Conservation (phyloP, 2,888 invertebrate genomes). For the Spatulosminthurus flaviceps region DNA sequence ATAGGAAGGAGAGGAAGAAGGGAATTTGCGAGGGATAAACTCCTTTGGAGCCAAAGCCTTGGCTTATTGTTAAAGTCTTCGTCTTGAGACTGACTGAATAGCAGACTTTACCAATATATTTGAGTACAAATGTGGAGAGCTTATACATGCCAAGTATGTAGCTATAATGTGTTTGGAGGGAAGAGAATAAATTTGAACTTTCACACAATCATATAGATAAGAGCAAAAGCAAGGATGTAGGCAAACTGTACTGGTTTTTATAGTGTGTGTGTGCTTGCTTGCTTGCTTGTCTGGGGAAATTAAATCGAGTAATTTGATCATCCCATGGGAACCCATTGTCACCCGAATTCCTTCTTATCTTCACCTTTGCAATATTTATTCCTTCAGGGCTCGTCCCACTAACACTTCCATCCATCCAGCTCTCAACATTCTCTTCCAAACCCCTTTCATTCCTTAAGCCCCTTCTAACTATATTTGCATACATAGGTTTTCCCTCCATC, state of each 20-base stretch:
- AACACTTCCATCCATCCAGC: slow-evolving; percentile 27
- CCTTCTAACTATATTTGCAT: too few relatives aligned
- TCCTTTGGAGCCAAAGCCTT: not conserved
- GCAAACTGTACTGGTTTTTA: slow-evolving; percentile 11
- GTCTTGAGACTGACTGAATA: not conserved
- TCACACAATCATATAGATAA: slow-evolving; percentile 16
- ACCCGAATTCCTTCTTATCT: slow-evolving; percentile 56
- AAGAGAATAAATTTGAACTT: too few relatives aligned
- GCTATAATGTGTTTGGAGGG: too few relatives aligned
- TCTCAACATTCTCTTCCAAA: not conserved
- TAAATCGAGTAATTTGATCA: slow-evolving; percentile 60
- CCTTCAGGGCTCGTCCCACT: slow-evolving; percentile 50
- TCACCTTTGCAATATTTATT: slow-evolving; percentile 55
- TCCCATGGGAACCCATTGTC: slow-evolving; percentile 57
- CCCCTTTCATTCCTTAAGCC: slow-evolving; percentile 10
- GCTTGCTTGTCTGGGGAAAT: slow-evolving; percentile 58
- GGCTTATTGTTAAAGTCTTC: not conserved
- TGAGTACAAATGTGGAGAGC: not conserved
- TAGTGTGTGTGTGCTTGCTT: not conserved
- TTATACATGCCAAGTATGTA: too few relatives aligned
- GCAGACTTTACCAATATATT: not conserved
- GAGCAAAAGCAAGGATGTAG: not conserved
- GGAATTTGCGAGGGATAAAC: too few relatives aligned
- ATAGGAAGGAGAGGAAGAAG: too few relatives aligned
- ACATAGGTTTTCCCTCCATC: too few relatives aligned